These are phyloP conservation scores for Heliconius hewitsoni DNA, from an alignment of 1,140 invertebrate species.

Conservation along the genomic window DNA sequence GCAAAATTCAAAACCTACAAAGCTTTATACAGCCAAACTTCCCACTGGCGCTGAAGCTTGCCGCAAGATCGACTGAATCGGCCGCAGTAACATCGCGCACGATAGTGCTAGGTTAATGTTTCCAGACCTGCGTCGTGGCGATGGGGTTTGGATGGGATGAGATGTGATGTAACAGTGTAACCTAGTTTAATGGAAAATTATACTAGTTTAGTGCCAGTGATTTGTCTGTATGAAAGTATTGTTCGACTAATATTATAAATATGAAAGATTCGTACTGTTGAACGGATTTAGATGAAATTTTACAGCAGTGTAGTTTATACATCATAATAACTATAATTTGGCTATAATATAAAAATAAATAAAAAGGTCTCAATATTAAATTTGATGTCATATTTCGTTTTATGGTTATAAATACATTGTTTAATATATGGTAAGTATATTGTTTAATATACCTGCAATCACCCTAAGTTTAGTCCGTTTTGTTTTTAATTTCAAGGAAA, in stretches of 20 bases:
- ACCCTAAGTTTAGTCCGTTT: too few relatives aligned
- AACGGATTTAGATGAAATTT: too few relatives aligned
- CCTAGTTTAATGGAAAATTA: neutral
- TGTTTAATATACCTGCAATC: too few relatives aligned
- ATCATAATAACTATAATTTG: too few relatives aligned
- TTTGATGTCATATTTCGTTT: too few relatives aligned
- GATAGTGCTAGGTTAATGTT: conserved; percentile 44
- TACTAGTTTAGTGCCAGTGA: neutral
- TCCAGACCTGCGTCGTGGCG: conserved; percentile 43
- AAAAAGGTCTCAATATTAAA: too few relatives aligned
- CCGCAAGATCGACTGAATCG: conserved; percentile 65
- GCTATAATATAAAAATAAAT: too few relatives aligned
- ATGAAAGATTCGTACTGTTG: too few relatives aligned
- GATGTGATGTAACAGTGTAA: conserved; percentile 25
- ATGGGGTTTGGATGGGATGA: conserved; percentile 24
- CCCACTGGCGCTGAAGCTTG: conserved; percentile 55
- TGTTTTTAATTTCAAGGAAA: too few relatives aligned
- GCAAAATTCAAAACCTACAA: neutral
- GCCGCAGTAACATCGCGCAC: conserved; percentile 68
- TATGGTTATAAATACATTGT: too few relatives aligned
- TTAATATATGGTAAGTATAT: too few relatives aligned
- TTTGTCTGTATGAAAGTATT: neutral
- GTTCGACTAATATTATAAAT: neutral
- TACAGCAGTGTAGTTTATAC: too few relatives aligned
- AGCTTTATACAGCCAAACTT: conserved; percentile 25